A percentile compares a stretch with the other conserved stretches of the same genome.
These are phyloP conservation scores for Emmelina monodactyla DNA, from an alignment of 2,888 invertebrate species.

Conservation along the genomic window DNA sequence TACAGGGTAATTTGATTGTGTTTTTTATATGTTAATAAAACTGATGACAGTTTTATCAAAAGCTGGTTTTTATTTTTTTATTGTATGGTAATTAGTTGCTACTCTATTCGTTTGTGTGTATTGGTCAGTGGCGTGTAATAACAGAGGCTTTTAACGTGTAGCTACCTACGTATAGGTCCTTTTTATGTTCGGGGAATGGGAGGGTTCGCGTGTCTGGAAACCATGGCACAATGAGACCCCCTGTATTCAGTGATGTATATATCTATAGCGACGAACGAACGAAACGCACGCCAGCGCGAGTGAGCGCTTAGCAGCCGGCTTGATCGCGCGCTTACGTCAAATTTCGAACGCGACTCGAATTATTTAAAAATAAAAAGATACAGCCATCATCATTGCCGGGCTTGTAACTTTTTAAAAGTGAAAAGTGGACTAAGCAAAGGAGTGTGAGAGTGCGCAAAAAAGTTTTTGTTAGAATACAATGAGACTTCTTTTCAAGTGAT, in stretches of 20 bases:
- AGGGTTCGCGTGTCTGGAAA: slow-evolving; percentile 56
- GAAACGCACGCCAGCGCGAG: slow-evolving; percentile 37
- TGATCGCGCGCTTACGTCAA: slow-evolving; percentile 51
- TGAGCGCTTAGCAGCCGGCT: slow-evolving; percentile 51
- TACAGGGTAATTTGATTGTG: too few species aligned
- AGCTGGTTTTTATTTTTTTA: background rate
- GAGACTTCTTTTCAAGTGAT: slow-evolving; percentile 43
- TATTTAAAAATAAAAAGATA: slow-evolving; percentile 13
- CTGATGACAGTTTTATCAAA: background rate
- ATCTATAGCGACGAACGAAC: slow-evolving; percentile 18
- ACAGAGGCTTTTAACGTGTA: too few species aligned
- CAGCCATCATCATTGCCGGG: too few species aligned
- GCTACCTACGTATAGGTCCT: slow-evolving; percentile 23
- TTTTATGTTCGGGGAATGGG: slow-evolving; percentile 30
- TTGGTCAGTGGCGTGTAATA: background rate
- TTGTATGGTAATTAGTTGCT: background rate
- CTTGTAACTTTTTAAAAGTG: background rate
- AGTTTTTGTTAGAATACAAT: slow-evolving; percentile 34
- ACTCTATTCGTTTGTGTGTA: too few species aligned
- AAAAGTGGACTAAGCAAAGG: slow-evolving; percentile 15
- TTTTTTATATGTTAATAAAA: too few species aligned
- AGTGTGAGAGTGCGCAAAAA: slow-evolving; percentile 16
- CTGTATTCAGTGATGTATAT: slow-evolving; percentile 35
- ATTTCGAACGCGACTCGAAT: slow-evolving; percentile 27
- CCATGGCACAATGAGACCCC: slow-evolving; percentile 42